A percentile compares a stretch with the other conserved stretches of the same genome.
Conservation (phyloP, 2,888 invertebrate genomes). For the Sycophila texana region DNA sequence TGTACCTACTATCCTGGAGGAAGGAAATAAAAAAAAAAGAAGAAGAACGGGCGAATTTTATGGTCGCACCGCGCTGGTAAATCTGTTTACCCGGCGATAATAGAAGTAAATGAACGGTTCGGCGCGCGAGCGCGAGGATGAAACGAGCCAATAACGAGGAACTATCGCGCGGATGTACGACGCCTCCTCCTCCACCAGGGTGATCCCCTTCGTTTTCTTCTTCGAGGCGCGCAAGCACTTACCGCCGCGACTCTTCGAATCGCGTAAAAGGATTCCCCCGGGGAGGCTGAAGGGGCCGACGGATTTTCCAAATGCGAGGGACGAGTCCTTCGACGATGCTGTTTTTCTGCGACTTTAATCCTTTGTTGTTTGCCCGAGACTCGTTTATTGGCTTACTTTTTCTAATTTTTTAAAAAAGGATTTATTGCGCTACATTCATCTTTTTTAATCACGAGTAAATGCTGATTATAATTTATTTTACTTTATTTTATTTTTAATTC, state of each 20-base stretch:
- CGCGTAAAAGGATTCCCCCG: constrained; percentile 37
- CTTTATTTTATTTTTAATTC: too few species aligned
- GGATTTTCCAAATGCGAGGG: neutral
- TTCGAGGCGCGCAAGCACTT: neutral
- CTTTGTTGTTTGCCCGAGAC: constrained; percentile 3
- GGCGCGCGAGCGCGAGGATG: constrained; percentile 58
- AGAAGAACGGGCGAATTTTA: neutral
- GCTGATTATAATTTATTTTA: too few species aligned
- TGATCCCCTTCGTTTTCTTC: constrained; percentile 59
- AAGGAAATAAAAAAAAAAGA: constrained; percentile 20
- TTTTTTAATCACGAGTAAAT: too few species aligned
- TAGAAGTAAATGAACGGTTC: constrained; percentile 71
- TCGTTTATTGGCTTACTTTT: neutral
- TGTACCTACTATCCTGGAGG: neutral
- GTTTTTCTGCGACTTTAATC: neutral
- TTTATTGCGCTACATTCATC: too few species aligned
- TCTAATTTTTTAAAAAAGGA: neutral
- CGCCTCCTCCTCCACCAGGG: constrained; percentile 55
- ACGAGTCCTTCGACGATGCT: constrained; percentile 26
- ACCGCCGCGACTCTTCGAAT: neutral
- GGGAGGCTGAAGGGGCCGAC: constrained; percentile 21
- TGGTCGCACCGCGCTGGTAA: constrained; percentile 55
- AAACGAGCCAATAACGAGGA: constrained; percentile 68
- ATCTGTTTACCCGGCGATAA: constrained; percentile 72
- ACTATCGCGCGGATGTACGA: constrained; percentile 60